phyloP scores from a whole-genome alignment of 2,888 invertebrate genomes.

The Macaria liturata region DNA sequence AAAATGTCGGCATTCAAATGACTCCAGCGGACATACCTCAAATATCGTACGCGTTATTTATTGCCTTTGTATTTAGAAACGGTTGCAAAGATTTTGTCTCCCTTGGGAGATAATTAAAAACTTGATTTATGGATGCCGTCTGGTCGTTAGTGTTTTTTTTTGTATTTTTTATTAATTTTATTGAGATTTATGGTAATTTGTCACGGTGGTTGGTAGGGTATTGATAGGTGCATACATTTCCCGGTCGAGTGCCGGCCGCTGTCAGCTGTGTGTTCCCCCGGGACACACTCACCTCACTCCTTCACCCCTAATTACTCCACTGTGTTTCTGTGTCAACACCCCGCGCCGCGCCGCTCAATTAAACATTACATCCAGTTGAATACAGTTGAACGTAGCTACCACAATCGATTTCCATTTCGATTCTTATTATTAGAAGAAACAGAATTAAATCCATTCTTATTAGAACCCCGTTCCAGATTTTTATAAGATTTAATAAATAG shows the following conservation, averaged over 20 bases:
- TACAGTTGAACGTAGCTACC: neutral
- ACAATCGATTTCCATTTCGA: slow-evolving; percentile 17
- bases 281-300: slow-evolving; percentile 50
- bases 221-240: slow-evolving; percentile 50
- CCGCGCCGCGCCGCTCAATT: slow-evolving; percentile 28
- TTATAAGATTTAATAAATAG: slow-evolving; percentile 50
- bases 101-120: slow-evolving; percentile 49
- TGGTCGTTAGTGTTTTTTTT: slow-evolving; percentile 38
- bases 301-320: slow-evolving; percentile 64
- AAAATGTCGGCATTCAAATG: slow-evolving; percentile 73
- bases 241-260: slow-evolving; percentile 46
- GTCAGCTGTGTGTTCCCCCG: slow-evolving; percentile 63
- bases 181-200: slow-evolving; percentile 27
- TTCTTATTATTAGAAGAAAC: slow-evolving; percentile 2
- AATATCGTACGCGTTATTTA: slow-evolving; percentile 72
- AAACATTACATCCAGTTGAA: slow-evolving; percentile 15
- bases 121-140: slow-evolving; percentile 54
- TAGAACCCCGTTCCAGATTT: slow-evolving; percentile 25
- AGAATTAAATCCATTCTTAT: slow-evolving; percentile 19
- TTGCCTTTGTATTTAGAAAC: slow-evolving; percentile 61
- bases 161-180: slow-evolving; percentile 35
- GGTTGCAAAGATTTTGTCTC: slow-evolving; percentile 46
- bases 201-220: slow-evolving; percentile 32
- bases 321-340: slow-evolving; percentile 69
- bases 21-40: slow-evolving; percentile 59